These are phyloP conservation scores for Tiaroga cobitis DNA, from an alignment of 2,797 vertebrate species.

Conservation along the genomic window DNA sequence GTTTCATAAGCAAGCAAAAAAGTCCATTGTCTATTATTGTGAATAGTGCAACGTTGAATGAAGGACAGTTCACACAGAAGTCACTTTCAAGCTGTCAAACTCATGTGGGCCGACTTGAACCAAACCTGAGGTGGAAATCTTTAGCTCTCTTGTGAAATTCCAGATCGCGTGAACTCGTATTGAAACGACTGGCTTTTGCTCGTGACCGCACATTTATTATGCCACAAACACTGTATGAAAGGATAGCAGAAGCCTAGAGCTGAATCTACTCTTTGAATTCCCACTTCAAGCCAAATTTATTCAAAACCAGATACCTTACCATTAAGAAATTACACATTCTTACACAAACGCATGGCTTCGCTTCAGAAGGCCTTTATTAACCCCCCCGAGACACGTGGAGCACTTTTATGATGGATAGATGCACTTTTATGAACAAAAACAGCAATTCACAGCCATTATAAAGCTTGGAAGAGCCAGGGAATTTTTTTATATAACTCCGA, in stretches of 20 bases:
- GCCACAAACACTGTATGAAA: neutral
- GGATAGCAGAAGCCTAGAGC: neutral
- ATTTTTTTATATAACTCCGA: no score
- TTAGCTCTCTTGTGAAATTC: neutral
- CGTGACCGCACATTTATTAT: neutral
- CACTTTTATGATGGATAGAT: no score
- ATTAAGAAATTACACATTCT: no score
- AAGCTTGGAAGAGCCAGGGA: no score
- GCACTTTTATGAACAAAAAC: no score
- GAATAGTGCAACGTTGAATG: neutral
- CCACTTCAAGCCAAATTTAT: no score
- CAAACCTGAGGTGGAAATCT: neutral
- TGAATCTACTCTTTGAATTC: neutral
- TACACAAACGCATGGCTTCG: no score
- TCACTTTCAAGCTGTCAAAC: neutral
- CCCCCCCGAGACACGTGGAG: no score
- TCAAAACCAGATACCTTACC: no score
- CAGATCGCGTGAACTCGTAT: neutral
- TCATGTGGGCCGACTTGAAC: neutral
- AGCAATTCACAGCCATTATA: no score
- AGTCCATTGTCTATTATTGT: neutral
- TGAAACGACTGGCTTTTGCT: neutral
- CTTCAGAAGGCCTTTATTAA: no score
- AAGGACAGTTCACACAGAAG: neutral
- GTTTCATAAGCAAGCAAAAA: neutral